Conservation (phyloP, 2,113 vertebrate genomes). For the Dolichotis patagonum region DNA sequence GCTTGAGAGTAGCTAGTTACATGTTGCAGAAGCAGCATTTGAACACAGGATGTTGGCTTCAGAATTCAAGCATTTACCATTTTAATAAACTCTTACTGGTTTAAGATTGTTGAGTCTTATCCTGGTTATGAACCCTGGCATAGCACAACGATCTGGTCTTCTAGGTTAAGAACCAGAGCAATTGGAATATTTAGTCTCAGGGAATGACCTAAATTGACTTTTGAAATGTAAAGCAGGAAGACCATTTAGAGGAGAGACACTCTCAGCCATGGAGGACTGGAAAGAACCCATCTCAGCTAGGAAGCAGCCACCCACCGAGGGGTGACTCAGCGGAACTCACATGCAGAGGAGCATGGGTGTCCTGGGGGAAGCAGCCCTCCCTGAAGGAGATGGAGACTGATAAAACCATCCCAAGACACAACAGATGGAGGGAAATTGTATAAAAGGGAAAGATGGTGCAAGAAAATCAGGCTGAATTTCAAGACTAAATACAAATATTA, state of each 20-base stretch:
- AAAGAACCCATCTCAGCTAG: background rate
- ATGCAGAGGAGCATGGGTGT: background rate
- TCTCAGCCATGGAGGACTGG: background rate
- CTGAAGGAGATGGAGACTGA: background rate
- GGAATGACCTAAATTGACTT: background rate
- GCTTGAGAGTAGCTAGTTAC: background rate
- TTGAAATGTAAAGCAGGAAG: background rate
- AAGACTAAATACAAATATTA: background rate
- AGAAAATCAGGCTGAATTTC: background rate
- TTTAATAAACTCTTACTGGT: background rate
- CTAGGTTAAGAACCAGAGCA: background rate
- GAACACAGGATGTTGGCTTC: background rate
- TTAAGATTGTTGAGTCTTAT: background rate
- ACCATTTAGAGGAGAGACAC: background rate
- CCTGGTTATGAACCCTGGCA: background rate
- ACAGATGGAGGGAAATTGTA: background rate
- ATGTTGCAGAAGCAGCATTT: background rate
- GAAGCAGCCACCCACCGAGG: background rate
- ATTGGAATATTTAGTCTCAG: background rate
- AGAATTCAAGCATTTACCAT: background rate
- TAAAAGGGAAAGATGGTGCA: background rate
- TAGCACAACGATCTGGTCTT: background rate
- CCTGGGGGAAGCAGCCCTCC: background rate
- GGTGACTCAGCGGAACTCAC: background rate
- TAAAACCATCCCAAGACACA: background rate